These are phyloP conservation scores for Venturia canescens DNA, from an alignment of 1,140 invertebrate genomes.

Conservation along the genomic window DNA sequence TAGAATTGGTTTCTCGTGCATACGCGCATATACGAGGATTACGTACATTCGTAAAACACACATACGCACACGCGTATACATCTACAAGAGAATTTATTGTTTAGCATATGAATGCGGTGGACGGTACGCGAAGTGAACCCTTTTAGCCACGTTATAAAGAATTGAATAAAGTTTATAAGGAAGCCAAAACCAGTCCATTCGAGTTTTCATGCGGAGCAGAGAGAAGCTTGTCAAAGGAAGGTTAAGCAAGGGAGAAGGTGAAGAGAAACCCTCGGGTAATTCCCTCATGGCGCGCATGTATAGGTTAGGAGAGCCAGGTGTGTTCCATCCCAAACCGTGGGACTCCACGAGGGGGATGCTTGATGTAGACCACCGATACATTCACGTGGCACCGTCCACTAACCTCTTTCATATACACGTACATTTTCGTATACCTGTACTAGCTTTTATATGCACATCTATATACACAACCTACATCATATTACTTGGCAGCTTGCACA, in stretches of 20 bases:
- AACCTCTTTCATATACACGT: neutral
- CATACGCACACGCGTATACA: slow-evolving; percentile 55
- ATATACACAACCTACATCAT: slow-evolving; percentile 39
- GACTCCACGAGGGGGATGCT: slow-evolving; percentile 72
- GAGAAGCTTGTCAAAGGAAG: slow-evolving; percentile 5
- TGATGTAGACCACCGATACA: slow-evolving; percentile 61
- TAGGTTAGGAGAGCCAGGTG: slow-evolving; percentile 70
- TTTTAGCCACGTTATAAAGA: slow-evolving; percentile 68
- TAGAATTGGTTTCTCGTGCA: slow-evolving; percentile 70
- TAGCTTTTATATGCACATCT: slow-evolving; percentile 12
- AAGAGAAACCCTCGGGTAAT: slow-evolving; percentile 39
- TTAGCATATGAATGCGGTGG: slow-evolving; percentile 73
- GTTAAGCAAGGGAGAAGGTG: slow-evolving; percentile 41
- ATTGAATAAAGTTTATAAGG: slow-evolving; percentile 76
- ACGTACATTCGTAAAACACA: neutral
- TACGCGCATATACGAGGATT: neutral
- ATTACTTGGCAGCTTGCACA: slow-evolving; percentile 47
- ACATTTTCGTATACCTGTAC: neutral
- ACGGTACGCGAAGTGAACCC: slow-evolving; percentile 63
- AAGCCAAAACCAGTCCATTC: slow-evolving; percentile 69
- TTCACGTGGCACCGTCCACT: slow-evolving; percentile 32
- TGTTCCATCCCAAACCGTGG: slow-evolving; percentile 74
- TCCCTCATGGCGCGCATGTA: slow-evolving; percentile 30
- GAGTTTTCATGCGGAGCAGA: slow-evolving; percentile 53
- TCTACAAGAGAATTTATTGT: slow-evolving; percentile 67